phyloP scores from a whole-genome alignment of 2,888 invertebrate species.

The Drosophila longiperda region DNA sequence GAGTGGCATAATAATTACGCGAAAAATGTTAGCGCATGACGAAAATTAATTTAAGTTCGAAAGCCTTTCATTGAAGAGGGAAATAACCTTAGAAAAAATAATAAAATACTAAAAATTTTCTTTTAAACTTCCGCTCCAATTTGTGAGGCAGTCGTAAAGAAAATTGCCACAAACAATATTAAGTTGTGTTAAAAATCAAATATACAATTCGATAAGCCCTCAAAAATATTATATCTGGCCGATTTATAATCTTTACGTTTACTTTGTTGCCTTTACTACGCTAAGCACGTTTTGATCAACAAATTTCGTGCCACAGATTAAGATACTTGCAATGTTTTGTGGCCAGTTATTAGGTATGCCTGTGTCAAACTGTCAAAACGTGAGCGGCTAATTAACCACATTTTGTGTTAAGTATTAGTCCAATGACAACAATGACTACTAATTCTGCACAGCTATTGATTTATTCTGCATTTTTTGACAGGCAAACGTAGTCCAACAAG shows the following conservation, averaged over 20 bases:
- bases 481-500: slow-evolving; percentile 12
- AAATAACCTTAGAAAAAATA: background rate
- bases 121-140: slow-evolving; percentile 25
- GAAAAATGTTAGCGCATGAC: too few relatives aligned
- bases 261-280: slow-evolving; percentile 15
- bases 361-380: slow-evolving; percentile 43
- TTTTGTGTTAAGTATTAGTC: slow-evolving; percentile 31
- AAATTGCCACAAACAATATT: slow-evolving; percentile 7
- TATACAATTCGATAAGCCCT: slow-evolving; percentile 6
- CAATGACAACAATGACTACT: slow-evolving; percentile 24
- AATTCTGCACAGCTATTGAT: slow-evolving; percentile 32
- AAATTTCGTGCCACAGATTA: slow-evolving; percentile 62
- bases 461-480: slow-evolving; percentile 47
- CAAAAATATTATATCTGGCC: slow-evolving; percentile 6
- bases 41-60: background rate
- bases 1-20: background rate
- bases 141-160: slow-evolving; percentile 18
- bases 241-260: slow-evolving; percentile 36
- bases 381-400: slow-evolving; percentile 51
- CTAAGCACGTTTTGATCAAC: slow-evolving; percentile 51
- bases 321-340: slow-evolving; percentile 42
- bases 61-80: background rate
- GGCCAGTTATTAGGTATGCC: slow-evolving; percentile 47
- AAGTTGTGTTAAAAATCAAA: slow-evolving; percentile 29
- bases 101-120: slow-evolving; percentile 2